Conservation (phyloP, 2,888 invertebrate species). For the Baccha elongata region DNA sequence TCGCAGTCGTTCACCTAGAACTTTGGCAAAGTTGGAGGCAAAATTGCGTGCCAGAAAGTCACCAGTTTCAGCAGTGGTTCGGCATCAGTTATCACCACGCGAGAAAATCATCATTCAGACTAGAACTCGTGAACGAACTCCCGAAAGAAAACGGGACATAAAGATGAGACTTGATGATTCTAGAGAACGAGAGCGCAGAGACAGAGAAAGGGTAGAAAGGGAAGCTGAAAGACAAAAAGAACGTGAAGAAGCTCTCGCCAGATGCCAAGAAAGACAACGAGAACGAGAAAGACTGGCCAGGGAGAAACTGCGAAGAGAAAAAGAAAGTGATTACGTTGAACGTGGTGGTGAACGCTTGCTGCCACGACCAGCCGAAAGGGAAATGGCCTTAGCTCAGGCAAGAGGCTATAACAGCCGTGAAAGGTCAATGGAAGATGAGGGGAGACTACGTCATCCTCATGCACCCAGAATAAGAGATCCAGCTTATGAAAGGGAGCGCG, state of each 20-base stretch:
- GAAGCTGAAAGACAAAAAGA: slow-evolving; percentile 86
- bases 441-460: slow-evolving; percentile 72
- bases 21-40: slow-evolving; percentile 81
- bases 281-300: slow-evolving; percentile 83
- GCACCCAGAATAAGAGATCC: slow-evolving; percentile 73
- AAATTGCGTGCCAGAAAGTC: slow-evolving; percentile 83
- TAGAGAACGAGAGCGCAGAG: slow-evolving; percentile 85
- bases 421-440: slow-evolving; percentile 79
- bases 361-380: slow-evolving; percentile 86
- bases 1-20: slow-evolving; percentile 82
- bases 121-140: slow-evolving; percentile 80
- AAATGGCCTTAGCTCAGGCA: slow-evolving; percentile 85
- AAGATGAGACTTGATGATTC: slow-evolving; percentile 81
- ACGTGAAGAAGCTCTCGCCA: slow-evolving; percentile 86
- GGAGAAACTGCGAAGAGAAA: slow-evolving; percentile 83
- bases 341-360: slow-evolving; percentile 85
- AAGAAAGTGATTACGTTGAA: slow-evolving; percentile 78
- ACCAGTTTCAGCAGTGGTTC: slow-evolving; percentile 83
- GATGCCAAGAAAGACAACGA: slow-evolving; percentile 86
- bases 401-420: slow-evolving; percentile 80
- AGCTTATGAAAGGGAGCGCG: slow-evolving; percentile 79
- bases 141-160: slow-evolving; percentile 80
- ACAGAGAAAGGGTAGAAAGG: slow-evolving; percentile 83
- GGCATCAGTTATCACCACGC: slow-evolving; percentile 80
- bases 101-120: slow-evolving; percentile 81